phyloP scores from a whole-genome alignment of 2,888 invertebrate genomes.

The Desoria tigrina region DNA sequence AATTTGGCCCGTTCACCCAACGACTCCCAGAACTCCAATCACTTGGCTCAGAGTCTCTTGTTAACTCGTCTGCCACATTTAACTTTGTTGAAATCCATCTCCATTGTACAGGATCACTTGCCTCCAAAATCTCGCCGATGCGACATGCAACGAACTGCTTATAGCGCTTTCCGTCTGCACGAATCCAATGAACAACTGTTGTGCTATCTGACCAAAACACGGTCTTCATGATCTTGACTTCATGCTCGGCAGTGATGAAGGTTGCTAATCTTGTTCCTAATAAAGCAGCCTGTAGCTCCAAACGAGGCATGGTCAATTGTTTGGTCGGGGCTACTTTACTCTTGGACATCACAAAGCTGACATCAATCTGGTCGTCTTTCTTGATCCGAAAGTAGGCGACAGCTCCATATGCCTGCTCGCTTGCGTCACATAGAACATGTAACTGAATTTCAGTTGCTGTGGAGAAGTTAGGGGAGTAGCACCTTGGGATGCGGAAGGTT shows the following conservation, averaged over 20 bases:
- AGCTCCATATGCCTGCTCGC: constrained; percentile 34
- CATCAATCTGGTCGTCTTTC: background rate
- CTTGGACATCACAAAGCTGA: constrained; percentile 36
- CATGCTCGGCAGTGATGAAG: background rate
- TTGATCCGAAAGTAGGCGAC: constrained; percentile 34
- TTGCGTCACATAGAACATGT: constrained; percentile 44
- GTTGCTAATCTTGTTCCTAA: constrained; percentile 34
- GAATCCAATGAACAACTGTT: constrained; percentile 45
- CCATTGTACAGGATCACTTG: constrained; percentile 33
- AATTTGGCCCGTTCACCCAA: constrained; percentile 50
- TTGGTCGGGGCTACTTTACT: constrained; percentile 42
- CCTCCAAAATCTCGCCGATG: constrained; percentile 39
- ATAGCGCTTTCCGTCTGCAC: constrained; percentile 25
- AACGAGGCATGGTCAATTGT: constrained; percentile 37
- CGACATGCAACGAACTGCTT: constrained; percentile 41
- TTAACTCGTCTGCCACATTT: constrained; percentile 50
- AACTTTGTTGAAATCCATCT: constrained; percentile 41
- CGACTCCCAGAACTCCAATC: constrained; percentile 18
- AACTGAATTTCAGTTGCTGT: constrained; percentile 8
- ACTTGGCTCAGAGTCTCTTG: constrained; percentile 22
- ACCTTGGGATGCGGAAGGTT: too few relatives aligned
- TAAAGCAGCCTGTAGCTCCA: constrained; percentile 46
- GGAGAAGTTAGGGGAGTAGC: constrained; percentile 10
- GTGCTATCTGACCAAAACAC: constrained; percentile 40
- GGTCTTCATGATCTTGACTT: background rate